Conservation (phyloP, 2,888 invertebrate species). For the Chloroclysta siterata region DNA sequence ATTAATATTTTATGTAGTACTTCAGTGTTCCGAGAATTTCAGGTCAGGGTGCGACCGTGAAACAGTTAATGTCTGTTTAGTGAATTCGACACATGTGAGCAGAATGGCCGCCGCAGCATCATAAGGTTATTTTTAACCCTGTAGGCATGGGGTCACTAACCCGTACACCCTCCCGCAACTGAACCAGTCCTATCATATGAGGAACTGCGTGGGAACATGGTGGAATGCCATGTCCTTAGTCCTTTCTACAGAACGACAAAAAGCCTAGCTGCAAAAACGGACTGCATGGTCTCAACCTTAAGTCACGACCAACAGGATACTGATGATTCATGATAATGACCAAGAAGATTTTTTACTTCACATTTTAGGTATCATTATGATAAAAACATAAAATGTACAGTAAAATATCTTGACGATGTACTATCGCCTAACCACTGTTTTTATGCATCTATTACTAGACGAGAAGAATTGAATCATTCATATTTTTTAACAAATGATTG, state of each 20-base stretch:
- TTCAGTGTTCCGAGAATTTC: slow-evolving; percentile 66
- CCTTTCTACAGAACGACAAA: slow-evolving; percentile 45
- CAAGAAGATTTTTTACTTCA: slow-evolving; percentile 22
- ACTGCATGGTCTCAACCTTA: slow-evolving; percentile 26
- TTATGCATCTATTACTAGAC: background rate
- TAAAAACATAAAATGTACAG: no score
- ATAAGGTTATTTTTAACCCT: slow-evolving; percentile 83
- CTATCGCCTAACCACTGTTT: slow-evolving; percentile 9
- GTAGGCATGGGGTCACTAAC: slow-evolving; percentile 81
- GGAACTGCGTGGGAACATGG: slow-evolving; percentile 82
- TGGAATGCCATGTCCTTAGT: slow-evolving; percentile 63
- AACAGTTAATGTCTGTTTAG: slow-evolving; percentile 82
- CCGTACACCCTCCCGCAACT: slow-evolving; percentile 75
- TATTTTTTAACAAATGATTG: slow-evolving; percentile 2
- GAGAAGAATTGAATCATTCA: background rate
- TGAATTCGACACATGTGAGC: slow-evolving; percentile 84
- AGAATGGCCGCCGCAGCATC: slow-evolving; percentile 79
- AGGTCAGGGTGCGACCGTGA: slow-evolving; percentile 83
- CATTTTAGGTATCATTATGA: slow-evolving; percentile 6
- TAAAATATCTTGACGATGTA: no score
- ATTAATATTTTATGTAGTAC: slow-evolving; percentile 32
- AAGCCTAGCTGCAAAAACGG: slow-evolving; percentile 53
- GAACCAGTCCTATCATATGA: slow-evolving; percentile 81
- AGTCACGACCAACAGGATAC: slow-evolving; percentile 40
- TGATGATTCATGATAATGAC: slow-evolving; percentile 38